Evolutionary conservation across 2,113 vertebrate genomes (phyloP), one percentile per base, ranked within the genome.

Genomic region (Callithrix jacchus): DNA sequence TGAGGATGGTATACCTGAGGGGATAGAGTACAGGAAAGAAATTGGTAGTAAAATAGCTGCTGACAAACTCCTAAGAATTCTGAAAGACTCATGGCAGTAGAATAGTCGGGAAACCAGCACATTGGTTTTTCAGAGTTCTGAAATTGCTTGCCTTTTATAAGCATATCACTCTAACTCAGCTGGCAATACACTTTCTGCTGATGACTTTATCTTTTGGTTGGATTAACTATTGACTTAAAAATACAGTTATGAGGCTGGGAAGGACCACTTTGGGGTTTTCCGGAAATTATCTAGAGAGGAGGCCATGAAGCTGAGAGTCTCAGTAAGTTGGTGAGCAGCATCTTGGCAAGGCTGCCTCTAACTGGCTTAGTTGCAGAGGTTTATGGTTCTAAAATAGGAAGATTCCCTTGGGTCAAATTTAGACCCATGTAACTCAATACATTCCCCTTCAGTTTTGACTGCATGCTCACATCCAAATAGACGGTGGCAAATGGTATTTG

Each of bases 131-230:
- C 47, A 83, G 61, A 64, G 49, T 66, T 27, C 37, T 96, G n/a
- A 76, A 85, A 95, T 90, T 81, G 27, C 90, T 92, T 95, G 47
- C 42, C 45, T 89, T 97, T 95, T 87, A 47, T 95, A 86, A 95
- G n/a, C 8, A n/a, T 86, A 84, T 54, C 52, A 74, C 68, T 96
- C 95, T 74, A 74, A 89, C 66, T 93, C 79, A 89, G 73, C 25
- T 93, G 70, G 12, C 23, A 87, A 54, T 96, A 81, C 40, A 64
- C 54, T 91, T 97, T n/a, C 49, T 91, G 83, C 68, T 52, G 77
- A 85, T 0, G 21, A 95, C 45, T 90, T 96, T 88, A 84, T 97
- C 56, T 89, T 94, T 95, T 94, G 58, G 61, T 61, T 93, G 73
- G 35, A 93, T 79, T 94, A 95, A 94, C 66, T 66, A 71, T 13